Percentiles rank a stretch among this genome's conserved stretches.
phyloP scores from a whole-genome alignment of 2,888 invertebrate genomes.

The Merodon equestris region DNA sequence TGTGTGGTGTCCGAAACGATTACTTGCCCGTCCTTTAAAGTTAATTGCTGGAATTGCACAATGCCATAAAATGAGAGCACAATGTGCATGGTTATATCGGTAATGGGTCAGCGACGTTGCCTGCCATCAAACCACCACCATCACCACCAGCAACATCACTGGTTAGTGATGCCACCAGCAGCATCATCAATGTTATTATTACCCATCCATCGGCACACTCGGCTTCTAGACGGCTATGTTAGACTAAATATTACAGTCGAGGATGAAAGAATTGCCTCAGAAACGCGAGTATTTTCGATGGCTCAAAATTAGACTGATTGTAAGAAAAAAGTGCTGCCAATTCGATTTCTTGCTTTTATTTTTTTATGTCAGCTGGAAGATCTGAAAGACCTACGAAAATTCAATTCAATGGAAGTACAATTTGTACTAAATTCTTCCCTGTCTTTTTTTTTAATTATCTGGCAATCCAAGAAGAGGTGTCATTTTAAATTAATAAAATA shows the following conservation, averaged over 20 bases:
- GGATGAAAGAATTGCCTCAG: conserved; percentile 1
- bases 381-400: no score
- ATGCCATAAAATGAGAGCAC: conserved; percentile 60
- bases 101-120: conserved; percentile 60
- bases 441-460: no score
- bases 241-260: conserved; percentile 24
- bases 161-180: neutral
- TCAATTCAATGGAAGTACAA: no score
- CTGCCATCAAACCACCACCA: conserved; percentile 15
- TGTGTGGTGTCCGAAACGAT: conserved; percentile 69
- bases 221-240: conserved; percentile 48
- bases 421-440: no score
- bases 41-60: conserved; percentile 70
- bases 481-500: no score
- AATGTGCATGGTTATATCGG: conserved; percentile 44
- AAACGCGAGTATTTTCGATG: no score
- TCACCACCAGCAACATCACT: conserved; percentile 1
- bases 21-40: conserved; percentile 71
- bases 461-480: no score
- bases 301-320: no score
- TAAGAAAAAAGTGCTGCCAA: no score
- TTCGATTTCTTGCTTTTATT: no score
- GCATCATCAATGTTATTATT: conserved; percentile 63
- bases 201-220: conserved; percentile 64
- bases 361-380: no score